Evolutionary conservation across 1,140 invertebrate genomes (phyloP).

Genomic region (Carposina sasakii): DNA sequence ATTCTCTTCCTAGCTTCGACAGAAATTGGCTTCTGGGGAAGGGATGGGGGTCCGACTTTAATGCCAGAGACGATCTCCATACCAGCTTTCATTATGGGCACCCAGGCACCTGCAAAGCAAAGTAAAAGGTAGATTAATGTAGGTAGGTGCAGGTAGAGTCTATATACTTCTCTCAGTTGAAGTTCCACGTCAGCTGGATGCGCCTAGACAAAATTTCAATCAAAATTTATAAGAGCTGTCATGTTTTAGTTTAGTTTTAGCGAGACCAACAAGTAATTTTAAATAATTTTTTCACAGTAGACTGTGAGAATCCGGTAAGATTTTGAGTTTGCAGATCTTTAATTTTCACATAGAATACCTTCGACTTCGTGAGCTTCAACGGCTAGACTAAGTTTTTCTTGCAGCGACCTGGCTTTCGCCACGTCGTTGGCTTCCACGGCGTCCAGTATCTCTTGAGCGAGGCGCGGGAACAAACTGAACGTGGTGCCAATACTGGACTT

Average conservation of each 20-base stretch:
- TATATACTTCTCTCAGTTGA: too few relatives aligned
- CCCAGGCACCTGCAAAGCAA: slow-evolving; percentile 73
- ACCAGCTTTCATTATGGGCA: slow-evolving; percentile 79
- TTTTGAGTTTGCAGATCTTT: too few relatives aligned
- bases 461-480: slow-evolving; percentile 72
- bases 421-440: slow-evolving; percentile 42
- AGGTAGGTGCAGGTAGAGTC: too few relatives aligned
- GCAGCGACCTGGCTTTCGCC: slow-evolving; percentile 36
- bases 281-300: too few relatives aligned
- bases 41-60: slow-evolving; percentile 74
- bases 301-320: too few relatives aligned
- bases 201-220: too few relatives aligned
- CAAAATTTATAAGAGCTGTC: too few relatives aligned
- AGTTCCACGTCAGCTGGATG: too few relatives aligned
- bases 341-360: slow-evolving; percentile 53
- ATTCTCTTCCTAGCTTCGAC: slow-evolving; percentile 45
- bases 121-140: neutral
- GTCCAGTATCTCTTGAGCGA: slow-evolving; percentile 50
- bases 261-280: too few relatives aligned
- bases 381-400: slow-evolving; percentile 50
- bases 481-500: slow-evolving; percentile 79
- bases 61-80: slow-evolving; percentile 76
- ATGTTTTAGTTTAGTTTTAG: too few relatives aligned
- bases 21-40: slow-evolving; percentile 58
- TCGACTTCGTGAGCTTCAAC: slow-evolving; percentile 52